Conservation (phyloP, 2,113 vertebrate species). For the Heloderma charlesbogerti region DNA sequence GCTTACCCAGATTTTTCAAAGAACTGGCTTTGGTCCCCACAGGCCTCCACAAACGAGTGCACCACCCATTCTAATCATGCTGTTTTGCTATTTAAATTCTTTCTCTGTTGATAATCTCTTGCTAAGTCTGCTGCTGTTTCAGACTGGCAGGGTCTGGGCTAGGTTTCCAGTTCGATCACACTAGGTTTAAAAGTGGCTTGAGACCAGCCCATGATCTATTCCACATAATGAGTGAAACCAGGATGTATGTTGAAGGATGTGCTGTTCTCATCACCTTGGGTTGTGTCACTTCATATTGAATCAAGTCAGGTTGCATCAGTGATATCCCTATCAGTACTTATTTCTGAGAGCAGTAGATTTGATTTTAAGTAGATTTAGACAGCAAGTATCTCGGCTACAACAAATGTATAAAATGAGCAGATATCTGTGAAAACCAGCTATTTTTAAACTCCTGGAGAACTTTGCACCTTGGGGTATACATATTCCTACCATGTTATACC, state of each 20-base stretch:
- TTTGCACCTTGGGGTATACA: background rate
- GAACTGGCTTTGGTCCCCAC: no score
- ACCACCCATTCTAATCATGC: background rate
- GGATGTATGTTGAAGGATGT: conserved; percentile 26
- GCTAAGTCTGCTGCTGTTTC: background rate
- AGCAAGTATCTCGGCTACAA: conserved; percentile 68
- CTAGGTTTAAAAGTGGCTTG: conserved; percentile 42
- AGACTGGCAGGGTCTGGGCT: background rate
- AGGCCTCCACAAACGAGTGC: no score
- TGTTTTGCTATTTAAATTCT: background rate
- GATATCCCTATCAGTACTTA: conserved; percentile 54
- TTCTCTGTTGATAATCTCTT: background rate
- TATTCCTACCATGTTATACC: background rate
- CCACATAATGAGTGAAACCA: conserved; percentile 38
- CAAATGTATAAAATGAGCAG: conserved; percentile 74
- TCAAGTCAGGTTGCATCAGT: conserved; percentile 72
- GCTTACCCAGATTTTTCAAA: no score
- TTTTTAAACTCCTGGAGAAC: conserved; percentile 64
- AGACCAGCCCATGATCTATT: conserved; percentile 28
- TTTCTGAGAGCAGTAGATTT: conserved; percentile 58
- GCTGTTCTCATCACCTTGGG: conserved; percentile 63
- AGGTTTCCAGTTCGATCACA: conserved; percentile 41
- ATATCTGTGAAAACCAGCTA: conserved; percentile 65
- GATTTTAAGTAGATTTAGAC: conserved; percentile 70
- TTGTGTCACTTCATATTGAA: conserved; percentile 59